Conservation (phyloP, 1,140 invertebrate genomes). For the honey bee (Apis mellifera) region DNA sequence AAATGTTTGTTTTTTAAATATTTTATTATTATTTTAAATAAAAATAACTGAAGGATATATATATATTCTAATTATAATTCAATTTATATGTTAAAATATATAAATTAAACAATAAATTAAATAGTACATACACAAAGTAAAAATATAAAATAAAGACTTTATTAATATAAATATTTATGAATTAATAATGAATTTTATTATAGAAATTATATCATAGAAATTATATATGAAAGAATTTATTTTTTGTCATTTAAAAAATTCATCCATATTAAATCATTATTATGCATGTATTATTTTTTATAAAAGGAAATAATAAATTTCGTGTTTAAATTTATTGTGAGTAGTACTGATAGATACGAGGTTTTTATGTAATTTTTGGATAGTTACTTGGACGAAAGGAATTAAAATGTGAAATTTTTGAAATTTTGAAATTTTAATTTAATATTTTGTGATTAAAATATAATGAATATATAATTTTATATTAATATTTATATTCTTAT, state of each 20-base stretch:
- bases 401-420: not conserved
- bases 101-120: no score
- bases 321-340: slow-evolving; percentile 2
- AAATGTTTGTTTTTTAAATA: no score
- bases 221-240: not conserved
- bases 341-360: no score
- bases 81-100: no score
- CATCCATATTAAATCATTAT: not conserved
- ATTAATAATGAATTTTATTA: not conserved
- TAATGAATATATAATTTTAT: not conserved
- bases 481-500: no score
- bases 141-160: not conserved
- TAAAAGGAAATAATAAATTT: not conserved
- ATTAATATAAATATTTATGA: not conserved
- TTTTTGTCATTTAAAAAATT: not conserved
- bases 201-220: no score
- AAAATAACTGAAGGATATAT: no score
- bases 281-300: not conserved
- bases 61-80: no score
- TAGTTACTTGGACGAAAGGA: not conserved
- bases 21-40: not conserved
- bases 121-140: no score
- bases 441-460: not conserved
- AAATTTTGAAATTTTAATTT: not conserved
- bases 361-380: not conserved